Conservation (phyloP, 2,888 invertebrate species). For the Eupithecia insigniata region DNA sequence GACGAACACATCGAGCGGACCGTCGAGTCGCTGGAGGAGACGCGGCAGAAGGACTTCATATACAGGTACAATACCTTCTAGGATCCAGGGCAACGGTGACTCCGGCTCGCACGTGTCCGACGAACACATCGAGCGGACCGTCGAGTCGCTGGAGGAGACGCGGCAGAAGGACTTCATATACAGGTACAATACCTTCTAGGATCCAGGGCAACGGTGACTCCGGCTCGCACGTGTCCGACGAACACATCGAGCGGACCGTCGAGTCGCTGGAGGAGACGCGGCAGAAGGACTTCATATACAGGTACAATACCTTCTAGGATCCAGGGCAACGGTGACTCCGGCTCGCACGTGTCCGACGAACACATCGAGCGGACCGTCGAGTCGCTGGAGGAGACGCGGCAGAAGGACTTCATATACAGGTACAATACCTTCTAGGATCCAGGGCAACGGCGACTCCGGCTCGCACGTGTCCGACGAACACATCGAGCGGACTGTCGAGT, state of each 20-base stretch:
- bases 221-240: conserved; percentile 94
- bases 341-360: too few relatives aligned
- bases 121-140: conserved; percentile 95
- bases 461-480: too few relatives aligned
- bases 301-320: conserved; percentile 54
- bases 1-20: conserved; percentile 96
- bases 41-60: conserved; percentile 97
- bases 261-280: conserved; percentile 95
- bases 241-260: conserved; percentile 95
- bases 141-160: conserved; percentile 96
- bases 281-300: conserved; percentile 96
- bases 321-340: too few relatives aligned
- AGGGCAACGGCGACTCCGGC: too few relatives aligned
- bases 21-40: conserved; percentile 96
- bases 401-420: too few relatives aligned
- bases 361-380: too few relatives aligned
- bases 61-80: conserved; percentile 66
- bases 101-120: conserved; percentile 94
- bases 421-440: too few relatives aligned
- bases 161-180: conserved; percentile 96
- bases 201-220: conserved; percentile 97
- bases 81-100: conserved; percentile 96
- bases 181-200: conserved; percentile 63
- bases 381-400: too few relatives aligned
- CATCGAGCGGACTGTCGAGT: too few relatives aligned